Conservation (phyloP, 2,797 vertebrate species). For the Pantherophis alleghaniensis region DNA sequence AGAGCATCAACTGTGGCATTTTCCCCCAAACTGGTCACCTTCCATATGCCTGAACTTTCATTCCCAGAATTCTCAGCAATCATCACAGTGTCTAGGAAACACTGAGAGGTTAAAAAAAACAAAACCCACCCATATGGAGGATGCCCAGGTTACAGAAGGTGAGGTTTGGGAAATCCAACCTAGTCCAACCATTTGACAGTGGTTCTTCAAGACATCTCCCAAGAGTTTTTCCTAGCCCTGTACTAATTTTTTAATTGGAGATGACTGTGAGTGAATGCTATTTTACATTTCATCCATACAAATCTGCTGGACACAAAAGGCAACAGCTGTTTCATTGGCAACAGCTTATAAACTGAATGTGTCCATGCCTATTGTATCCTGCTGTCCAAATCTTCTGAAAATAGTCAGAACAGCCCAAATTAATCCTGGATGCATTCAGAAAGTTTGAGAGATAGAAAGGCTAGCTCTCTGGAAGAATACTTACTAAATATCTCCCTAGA, state of each 20-base stretch:
- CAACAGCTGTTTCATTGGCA: background rate
- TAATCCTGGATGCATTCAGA: background rate
- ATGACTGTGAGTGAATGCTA: background rate
- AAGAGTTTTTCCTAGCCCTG: background rate
- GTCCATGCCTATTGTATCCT: background rate
- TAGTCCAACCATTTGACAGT: background rate
- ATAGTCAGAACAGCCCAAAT: background rate
- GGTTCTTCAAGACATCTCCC: background rate
- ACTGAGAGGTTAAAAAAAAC: background rate
- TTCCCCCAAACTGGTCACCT: background rate
- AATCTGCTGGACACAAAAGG: background rate
- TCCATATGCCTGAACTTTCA: background rate
- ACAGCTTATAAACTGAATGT: background rate
- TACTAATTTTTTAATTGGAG: background rate
- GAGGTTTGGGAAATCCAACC: background rate
- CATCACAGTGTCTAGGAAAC: background rate
- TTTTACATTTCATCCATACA: background rate
- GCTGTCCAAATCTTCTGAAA: background rate
- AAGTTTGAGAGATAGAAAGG: background rate
- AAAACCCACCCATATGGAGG: background rate
- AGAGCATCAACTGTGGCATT: background rate
- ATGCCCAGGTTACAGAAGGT: background rate
- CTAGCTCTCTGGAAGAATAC: background rate
- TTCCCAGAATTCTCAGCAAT: background rate
- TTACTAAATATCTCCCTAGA: background rate